Conservation (phyloP, 2,888 invertebrate genomes). For the Electrophaes corylata region DNA sequence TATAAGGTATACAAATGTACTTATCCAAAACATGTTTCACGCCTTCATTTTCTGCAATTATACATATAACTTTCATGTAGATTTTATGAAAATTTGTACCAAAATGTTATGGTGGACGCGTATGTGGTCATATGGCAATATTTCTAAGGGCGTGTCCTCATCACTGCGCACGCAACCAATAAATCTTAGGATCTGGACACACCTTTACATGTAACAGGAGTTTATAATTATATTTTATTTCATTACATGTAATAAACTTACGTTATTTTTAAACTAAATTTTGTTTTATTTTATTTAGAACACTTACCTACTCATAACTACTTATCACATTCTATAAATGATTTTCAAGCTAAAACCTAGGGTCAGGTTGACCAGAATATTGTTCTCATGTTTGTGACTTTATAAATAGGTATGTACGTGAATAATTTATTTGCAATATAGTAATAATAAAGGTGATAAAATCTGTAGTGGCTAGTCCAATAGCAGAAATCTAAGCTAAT, state of each 20-base stretch:
- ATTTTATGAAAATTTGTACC: slow-evolving; percentile 46
- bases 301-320: too few relatives aligned
- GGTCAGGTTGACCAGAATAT: too few relatives aligned
- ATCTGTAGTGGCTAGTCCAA: too few relatives aligned
- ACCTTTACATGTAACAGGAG: slow-evolving; percentile 67
- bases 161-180: slow-evolving; percentile 2
- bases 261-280: slow-evolving; percentile 81
- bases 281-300: slow-evolving; percentile 56
- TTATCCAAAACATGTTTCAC: slow-evolving; percentile 32
- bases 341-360: too few relatives aligned
- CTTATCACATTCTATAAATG: too few relatives aligned
- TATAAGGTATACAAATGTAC: neutral
- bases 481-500: too few relatives aligned
- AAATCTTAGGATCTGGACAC: slow-evolving; percentile 14
- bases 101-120: slow-evolving; percentile 42
- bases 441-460: too few relatives aligned
- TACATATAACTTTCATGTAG: slow-evolving; percentile 41
- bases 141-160: slow-evolving; percentile 30
- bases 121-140: slow-evolving; percentile 50
- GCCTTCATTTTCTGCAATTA: slow-evolving; percentile 45
- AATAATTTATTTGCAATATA: too few relatives aligned
- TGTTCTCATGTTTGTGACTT: too few relatives aligned
- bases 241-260: slow-evolving; percentile 84
- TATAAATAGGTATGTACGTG: too few relatives aligned
- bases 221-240: slow-evolving; percentile 75